Evolutionary conservation across 2,797 vertebrate genomes (phyloP).

Genomic region (Gephyroberyx darwinii): DNA sequence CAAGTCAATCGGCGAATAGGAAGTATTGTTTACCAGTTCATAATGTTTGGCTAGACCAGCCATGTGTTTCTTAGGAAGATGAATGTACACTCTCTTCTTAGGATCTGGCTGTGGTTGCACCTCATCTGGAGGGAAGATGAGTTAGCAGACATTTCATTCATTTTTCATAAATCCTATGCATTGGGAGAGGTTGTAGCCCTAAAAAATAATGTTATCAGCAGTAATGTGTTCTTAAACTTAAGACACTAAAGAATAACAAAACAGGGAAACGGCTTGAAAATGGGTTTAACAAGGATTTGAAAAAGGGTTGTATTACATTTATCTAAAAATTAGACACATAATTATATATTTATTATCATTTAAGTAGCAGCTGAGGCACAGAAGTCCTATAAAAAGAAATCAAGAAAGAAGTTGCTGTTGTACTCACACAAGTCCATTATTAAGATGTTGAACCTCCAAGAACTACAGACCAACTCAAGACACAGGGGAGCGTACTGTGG

Average conservation of each 20-base stretch:
- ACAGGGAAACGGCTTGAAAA: no score
- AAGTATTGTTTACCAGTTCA: slow-evolving; percentile 59
- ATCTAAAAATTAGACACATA: background rate
- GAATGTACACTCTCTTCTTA: slow-evolving; percentile 47
- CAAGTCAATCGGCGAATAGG: background rate
- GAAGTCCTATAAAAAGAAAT: background rate
- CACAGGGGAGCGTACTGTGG: background rate
- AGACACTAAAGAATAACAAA: background rate
- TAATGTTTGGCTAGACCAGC: slow-evolving; percentile 26
- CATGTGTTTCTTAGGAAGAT: slow-evolving; percentile 52
- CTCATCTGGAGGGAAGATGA: slow-evolving; percentile 19
- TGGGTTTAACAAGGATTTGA: no score
- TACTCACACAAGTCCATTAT: slow-evolving; percentile 37
- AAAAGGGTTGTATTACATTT: background rate
- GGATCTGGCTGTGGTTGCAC: background rate
- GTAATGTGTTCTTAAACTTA: background rate
- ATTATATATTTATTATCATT: background rate
- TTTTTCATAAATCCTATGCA: background rate
- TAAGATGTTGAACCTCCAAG: background rate
- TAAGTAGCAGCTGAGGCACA: background rate
- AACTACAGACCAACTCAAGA: background rate
- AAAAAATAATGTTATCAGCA: background rate
- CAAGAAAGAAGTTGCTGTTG: background rate
- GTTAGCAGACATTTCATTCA: background rate
- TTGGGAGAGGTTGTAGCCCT: background rate